phyloP scores from a whole-genome alignment of 1,140 invertebrate genomes.

The Pectinophora gossypiella region DNA sequence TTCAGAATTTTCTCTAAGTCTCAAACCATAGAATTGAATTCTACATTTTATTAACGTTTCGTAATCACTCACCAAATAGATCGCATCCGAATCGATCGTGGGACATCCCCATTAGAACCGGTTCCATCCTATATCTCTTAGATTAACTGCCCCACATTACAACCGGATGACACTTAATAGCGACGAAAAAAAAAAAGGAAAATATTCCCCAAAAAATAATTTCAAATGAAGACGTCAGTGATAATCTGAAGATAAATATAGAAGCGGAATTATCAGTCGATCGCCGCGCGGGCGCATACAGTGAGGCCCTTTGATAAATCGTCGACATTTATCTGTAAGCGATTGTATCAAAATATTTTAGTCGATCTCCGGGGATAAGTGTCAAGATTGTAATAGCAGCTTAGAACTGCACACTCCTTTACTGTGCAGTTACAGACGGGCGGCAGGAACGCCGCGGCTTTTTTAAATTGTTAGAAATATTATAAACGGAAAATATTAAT shows the following conservation, averaged over 20 bases:
- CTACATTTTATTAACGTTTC: no score
- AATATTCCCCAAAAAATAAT: conserved; percentile 38
- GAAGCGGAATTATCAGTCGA: conserved; percentile 44
- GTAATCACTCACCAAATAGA: no score
- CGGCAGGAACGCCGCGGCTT: not conserved
- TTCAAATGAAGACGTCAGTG: conserved; percentile 45
- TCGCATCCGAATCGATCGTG: no score
- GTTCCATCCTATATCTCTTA: conserved; percentile 2
- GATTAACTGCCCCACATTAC: conserved; percentile 40
- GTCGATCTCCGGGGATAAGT: conserved; percentile 52
- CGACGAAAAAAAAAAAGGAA: conserved; percentile 26
- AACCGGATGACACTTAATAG: conserved; percentile 32
- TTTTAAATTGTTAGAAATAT: no score
- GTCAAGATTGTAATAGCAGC: conserved; percentile 33
- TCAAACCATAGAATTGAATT: no score
- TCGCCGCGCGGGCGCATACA: conserved; percentile 34
- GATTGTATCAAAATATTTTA: conserved; percentile 72
- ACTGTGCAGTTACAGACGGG: conserved; percentile 6
- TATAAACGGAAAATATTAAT: no score
- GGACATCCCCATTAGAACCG: no score
- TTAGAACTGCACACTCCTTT: conserved; percentile 28
- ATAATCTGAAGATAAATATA: conserved; percentile 56
- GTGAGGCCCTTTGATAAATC: conserved; percentile 57
- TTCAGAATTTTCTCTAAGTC: no score
- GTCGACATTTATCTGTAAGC: conserved; percentile 55